Conservation (phyloP, 2,113 vertebrate genomes). For the Campylorhamphus procurvoides region DNA sequence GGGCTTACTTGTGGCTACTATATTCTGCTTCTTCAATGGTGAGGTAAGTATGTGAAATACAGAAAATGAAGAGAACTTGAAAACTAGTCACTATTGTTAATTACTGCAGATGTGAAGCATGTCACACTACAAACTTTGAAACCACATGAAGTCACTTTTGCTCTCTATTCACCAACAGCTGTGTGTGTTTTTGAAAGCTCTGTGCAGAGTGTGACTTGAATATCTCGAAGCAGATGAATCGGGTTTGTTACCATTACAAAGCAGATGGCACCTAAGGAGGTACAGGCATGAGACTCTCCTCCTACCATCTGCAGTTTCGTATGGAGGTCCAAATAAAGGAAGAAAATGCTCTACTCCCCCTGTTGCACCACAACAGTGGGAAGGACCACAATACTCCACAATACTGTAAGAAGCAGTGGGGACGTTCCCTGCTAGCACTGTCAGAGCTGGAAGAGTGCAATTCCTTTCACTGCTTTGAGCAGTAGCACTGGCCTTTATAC, state of each 20-base stretch:
- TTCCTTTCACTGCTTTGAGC: not conserved
- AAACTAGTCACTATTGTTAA: not conserved
- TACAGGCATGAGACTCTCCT: not conserved
- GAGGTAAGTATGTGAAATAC: constrained; percentile 80
- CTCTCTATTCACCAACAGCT: not conserved
- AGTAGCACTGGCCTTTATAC: not conserved
- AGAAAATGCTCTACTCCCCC: not conserved
- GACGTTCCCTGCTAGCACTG: not conserved
- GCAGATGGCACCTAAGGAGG: not conserved
- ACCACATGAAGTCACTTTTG: not conserved
- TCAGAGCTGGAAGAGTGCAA: not conserved
- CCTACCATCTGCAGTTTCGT: not conserved
- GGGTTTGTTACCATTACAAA: not conserved
- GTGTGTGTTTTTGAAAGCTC: not conserved
- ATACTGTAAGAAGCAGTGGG: not conserved
- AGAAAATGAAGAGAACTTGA: not conserved
- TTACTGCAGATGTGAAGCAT: not conserved
- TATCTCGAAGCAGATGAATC: not conserved
- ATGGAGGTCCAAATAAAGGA: not conserved
- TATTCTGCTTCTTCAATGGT: constrained; percentile 98
- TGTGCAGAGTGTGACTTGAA: not conserved
- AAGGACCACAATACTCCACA: not conserved
- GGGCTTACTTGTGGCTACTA: constrained; percentile 94
- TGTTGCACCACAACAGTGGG: not conserved
- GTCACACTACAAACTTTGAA: accelerated